Percentiles rank a stretch among this genome's conserved stretches.
Evolutionary conservation across 2,888 invertebrate species (phyloP).

Genomic region (Mystacides longicornis): DNA sequence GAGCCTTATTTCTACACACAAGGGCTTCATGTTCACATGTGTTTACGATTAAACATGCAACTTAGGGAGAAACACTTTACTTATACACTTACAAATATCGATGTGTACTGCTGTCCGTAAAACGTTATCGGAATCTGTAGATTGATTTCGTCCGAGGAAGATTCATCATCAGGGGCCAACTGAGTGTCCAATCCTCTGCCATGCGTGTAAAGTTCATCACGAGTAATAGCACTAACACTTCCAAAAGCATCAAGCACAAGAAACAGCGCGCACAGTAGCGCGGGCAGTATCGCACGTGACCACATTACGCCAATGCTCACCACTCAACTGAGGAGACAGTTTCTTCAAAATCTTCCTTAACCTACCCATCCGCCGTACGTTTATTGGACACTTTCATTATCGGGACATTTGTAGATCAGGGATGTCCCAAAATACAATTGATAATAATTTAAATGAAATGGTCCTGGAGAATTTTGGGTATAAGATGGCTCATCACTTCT

Average conservation of each 20-base stretch:
- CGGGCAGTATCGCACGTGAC: slow-evolving; percentile 5
- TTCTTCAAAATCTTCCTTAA: background rate
- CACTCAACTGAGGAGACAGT: background rate
- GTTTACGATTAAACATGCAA: no score
- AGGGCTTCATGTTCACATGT: no score
- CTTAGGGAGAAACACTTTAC: background rate
- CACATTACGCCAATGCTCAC: slow-evolving; percentile 7
- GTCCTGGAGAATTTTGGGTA: no score
- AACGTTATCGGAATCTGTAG: slow-evolving; percentile 70
- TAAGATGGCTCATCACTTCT: no score
- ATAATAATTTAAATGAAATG: no score
- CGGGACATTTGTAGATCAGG: background rate
- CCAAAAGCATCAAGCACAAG: background rate
- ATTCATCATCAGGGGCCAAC: slow-evolving; percentile 52
- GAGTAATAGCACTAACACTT: slow-evolving; percentile 37
- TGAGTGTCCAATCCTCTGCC: slow-evolving; percentile 47
- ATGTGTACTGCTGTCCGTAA: slow-evolving; percentile 67
- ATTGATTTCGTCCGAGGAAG: slow-evolving; percentile 56
- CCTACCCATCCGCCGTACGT: no score
- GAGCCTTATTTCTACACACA: no score
- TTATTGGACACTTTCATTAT: background rate
- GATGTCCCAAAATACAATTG: background rate
- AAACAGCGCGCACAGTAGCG: background rate
- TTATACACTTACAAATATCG: slow-evolving; percentile 70
- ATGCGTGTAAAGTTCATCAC: slow-evolving; percentile 53